Base-by-base conservation (phyloP, 2,888 invertebrate genomes). In the Sturmia bella region DNA sequence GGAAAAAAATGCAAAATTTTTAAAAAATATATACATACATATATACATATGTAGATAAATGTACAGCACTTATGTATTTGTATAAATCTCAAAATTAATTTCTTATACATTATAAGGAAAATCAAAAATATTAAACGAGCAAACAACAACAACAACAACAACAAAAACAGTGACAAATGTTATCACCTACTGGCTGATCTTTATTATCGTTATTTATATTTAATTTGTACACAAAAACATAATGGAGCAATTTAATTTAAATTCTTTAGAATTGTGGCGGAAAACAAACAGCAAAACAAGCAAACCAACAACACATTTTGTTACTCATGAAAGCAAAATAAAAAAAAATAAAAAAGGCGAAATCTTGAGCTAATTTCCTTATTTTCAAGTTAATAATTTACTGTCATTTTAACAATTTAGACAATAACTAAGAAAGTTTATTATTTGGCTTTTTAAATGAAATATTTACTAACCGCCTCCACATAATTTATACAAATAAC, bases 131-230 rank as follows among this genome's bases (percentile, higher is more conserved):
- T 32, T 13, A 39, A n/a, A 13, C 17, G 54, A 37, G 56, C 13
- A 57, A 57, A 70, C 13, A 57, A 32, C n/a, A 5, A 21, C 15
- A 17, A 24, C 64, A 41, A 64, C 56, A 78, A 74, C n/a, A n/a
- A n/a, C n/a, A 57, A 32, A 21, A 5, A 21, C 15, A 17, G 15
- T 69, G 48, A 64, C 56, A 78, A 74, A 74, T 78, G 74, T 82
- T 78, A 82, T 82, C 78, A 78, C 43, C 64, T 70, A 69, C 21
- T 70, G 39, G 48, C 32, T 78, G 82, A 82, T 82, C 82, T 82
- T 75, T 74, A 79, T 79, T 79, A 79, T 73, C 72, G 21, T 59
- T 66, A 61, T 68, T 76, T 68, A 37, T 78, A 32, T 52, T 41
- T 21, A 37, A 52, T 50, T 73, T 52, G 24, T 27, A 43, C 15